phyloP scores from a whole-genome alignment of 1,140 invertebrate species.

The Polypedilum pembai region DNA sequence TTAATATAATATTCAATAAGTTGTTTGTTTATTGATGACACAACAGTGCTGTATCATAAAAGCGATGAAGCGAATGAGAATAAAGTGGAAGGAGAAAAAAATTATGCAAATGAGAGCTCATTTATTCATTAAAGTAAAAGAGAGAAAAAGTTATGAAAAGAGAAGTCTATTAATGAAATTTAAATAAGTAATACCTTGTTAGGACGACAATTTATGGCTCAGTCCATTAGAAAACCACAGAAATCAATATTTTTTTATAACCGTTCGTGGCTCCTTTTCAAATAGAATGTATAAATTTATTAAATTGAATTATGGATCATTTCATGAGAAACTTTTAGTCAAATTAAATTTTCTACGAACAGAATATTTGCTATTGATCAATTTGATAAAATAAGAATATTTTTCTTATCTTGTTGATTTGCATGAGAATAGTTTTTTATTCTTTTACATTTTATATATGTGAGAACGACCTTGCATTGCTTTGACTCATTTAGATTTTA shows the following conservation, averaged over 20 bases:
- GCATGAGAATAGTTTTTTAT: too few species aligned
- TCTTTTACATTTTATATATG: too few species aligned
- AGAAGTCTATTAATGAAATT: constrained; percentile 21
- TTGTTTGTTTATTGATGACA: too few species aligned
- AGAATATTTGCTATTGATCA: not conserved
- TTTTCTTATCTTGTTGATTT: too few species aligned
- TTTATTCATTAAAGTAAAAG: constrained; percentile 20
- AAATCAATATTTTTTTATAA: constrained; percentile 1
- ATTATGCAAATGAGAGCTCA: constrained; percentile 26
- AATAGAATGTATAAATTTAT: not conserved
- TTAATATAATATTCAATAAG: not conserved
- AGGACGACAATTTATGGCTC: constrained; percentile 11
- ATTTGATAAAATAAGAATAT: not conserved
- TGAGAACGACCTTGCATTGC: too few species aligned
- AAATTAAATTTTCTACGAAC: not conserved
- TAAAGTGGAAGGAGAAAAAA: not conserved
- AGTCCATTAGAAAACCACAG: constrained; percentile 16
- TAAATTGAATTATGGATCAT: constrained; percentile 19
- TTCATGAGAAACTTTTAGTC: not conserved
- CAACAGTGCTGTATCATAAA: too few species aligned
- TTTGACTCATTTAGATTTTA: too few species aligned
- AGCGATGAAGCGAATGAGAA: too few species aligned
- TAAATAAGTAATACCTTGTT: not conserved
- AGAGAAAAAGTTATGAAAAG: constrained; percentile 13
- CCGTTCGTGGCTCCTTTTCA: not conserved